Evolutionary conservation across 2,797 vertebrate species (phyloP).

Genomic region (Xiphophorus birchmanni): DNA sequence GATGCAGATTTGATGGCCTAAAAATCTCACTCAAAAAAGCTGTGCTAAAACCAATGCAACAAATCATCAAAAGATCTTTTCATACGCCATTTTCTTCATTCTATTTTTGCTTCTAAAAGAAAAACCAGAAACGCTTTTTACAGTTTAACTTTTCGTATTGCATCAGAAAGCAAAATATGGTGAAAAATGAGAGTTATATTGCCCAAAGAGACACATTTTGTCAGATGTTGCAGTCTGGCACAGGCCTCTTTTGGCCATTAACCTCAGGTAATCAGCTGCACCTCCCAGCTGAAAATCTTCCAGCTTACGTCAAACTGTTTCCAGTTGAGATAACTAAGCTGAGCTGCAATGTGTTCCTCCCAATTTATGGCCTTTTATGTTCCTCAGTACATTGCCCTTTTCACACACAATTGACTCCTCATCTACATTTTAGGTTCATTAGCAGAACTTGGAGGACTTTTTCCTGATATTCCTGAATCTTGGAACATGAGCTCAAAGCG

Average conservation of each 20-base stretch:
- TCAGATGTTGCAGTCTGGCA: constrained; percentile 46
- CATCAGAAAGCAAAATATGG: constrained; percentile 11
- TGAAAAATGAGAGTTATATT: not conserved
- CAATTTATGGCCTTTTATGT: constrained; percentile 72
- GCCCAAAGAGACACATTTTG: constrained; percentile 18
- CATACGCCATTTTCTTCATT: not conserved
- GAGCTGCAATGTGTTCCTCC: constrained; percentile 72
- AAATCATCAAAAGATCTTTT: not conserved
- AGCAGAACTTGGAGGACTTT: constrained; percentile 59
- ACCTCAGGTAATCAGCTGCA: constrained; percentile 71
- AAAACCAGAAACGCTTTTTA: not conserved
- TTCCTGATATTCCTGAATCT: constrained; percentile 16
- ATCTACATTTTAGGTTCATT: constrained; percentile 78
- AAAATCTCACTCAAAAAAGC: not conserved
- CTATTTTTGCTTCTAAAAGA: not conserved
- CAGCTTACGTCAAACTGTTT: constrained; percentile 65
- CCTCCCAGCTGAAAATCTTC: constrained; percentile 54
- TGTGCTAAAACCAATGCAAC: not conserved
- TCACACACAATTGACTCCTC: constrained; percentile 77
- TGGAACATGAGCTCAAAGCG: constrained; percentile 22
- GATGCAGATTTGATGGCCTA: not conserved
- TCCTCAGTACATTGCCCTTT: constrained; percentile 67
- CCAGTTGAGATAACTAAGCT: constrained; percentile 70
- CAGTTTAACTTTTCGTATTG: constrained; percentile 16
- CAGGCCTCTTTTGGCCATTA: constrained; percentile 60